These are phyloP conservation scores for Limnephilus auricula DNA, from an alignment of 2,888 invertebrate species.

Conservation along the genomic window DNA sequence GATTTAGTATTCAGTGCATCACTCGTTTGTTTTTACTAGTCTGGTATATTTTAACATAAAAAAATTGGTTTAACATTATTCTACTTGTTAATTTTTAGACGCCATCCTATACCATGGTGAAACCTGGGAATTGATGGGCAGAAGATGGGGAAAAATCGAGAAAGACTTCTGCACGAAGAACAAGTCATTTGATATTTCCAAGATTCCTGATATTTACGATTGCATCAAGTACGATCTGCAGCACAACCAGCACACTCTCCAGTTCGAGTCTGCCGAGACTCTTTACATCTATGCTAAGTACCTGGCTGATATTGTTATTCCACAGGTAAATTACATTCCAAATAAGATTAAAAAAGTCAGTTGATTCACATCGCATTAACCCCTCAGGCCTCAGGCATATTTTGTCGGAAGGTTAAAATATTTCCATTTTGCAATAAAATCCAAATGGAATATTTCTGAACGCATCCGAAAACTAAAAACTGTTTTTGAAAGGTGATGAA, in stretches of 20 bases:
- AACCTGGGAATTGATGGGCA: conserved; percentile 98
- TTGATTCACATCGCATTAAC: no score
- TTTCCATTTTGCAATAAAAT: no score
- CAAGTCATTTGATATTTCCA: conserved; percentile 96
- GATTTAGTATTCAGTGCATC: no score
- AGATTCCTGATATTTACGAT: conserved; percentile 99
- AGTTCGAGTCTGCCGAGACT: conserved; percentile 95
- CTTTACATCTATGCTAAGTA: conserved; percentile 97
- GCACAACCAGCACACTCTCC: conserved; percentile 96
- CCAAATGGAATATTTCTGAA: no score
- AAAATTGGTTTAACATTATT: neutral
- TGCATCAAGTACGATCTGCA: conserved; percentile 99
- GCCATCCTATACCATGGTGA: conserved; percentile 97
- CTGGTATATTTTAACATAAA: neutral
- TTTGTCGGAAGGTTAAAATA: no score
- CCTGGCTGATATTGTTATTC: conserved; percentile 98
- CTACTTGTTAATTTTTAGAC: conserved; percentile 76
- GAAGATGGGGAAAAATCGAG: conserved; percentile 98
- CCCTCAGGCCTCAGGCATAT: no score
- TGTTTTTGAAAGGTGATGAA: no score
- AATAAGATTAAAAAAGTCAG: neutral
- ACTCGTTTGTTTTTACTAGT: neutral
- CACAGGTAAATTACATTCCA: conserved; percentile 82
- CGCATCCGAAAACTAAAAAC: no score
- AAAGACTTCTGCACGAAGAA: conserved; percentile 98